A percentile compares a stretch with the other conserved stretches of the same genome.
Evolutionary conservation across 1,140 invertebrate genomes (phyloP).

Genomic region (Zaprionus nigranus): DNA sequence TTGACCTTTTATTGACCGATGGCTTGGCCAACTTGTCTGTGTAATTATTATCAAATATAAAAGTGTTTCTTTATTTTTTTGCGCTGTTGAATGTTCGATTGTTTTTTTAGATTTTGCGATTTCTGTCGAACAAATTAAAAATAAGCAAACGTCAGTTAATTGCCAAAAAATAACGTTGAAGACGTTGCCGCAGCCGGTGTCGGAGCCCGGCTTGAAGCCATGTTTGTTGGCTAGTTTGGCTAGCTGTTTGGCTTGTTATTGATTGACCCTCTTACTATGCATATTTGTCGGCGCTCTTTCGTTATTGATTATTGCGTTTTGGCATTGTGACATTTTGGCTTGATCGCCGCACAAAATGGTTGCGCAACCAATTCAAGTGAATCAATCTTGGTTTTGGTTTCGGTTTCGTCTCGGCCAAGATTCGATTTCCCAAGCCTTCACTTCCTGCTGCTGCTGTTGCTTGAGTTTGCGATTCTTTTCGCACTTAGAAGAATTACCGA

Average conservation of each 20-base stretch:
- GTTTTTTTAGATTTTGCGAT: not conserved
- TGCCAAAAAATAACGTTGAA: conserved; percentile 56
- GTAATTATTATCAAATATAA: conserved; percentile 78
- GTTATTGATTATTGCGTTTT: conserved; percentile 70
- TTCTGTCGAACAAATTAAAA: conserved; percentile 72
- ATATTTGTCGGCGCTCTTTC: conserved; percentile 43
- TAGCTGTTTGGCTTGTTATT: conserved; percentile 46
- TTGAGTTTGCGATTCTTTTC: conserved; percentile 5
- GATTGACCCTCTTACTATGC: conserved; percentile 69
- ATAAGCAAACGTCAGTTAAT: conserved; percentile 66
- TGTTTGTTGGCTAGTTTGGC: conserved; percentile 49
- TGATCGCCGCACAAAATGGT: conserved; percentile 40
- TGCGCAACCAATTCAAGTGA: conserved; percentile 11
- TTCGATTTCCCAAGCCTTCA: conserved; percentile 42
- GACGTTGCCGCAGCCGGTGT: conserved; percentile 14
- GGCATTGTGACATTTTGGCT: conserved; percentile 71
- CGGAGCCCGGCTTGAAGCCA: conserved; percentile 30
- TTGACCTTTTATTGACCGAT: conserved; percentile 75
- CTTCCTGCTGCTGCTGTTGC: conserved; percentile 48
- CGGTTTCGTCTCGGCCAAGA: not conserved
- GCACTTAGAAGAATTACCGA: conserved; percentile 28
- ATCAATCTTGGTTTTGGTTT: conserved; percentile 1
- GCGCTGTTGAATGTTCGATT: not conserved
- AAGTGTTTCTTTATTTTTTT: conserved; percentile 47
- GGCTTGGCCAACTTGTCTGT: conserved; percentile 42